Conservation (phyloP, 2,113 vertebrate genomes). For the Podiceps cristatus region DNA sequence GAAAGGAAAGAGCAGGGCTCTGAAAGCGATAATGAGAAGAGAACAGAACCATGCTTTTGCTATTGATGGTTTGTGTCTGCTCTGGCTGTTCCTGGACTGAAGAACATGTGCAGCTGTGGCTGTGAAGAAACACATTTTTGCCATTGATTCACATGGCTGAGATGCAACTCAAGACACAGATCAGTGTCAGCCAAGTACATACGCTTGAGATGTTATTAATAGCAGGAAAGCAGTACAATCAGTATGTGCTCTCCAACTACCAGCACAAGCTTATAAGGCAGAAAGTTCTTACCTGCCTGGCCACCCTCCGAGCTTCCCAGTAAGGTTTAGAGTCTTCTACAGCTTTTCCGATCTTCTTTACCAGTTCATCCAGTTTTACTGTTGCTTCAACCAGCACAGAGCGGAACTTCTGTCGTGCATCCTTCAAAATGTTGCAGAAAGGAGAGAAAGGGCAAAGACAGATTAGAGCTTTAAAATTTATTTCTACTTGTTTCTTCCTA, state of each 20-base stretch:
- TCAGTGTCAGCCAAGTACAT: neutral
- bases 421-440: slow-evolving; percentile 73
- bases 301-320: slow-evolving; percentile 93
- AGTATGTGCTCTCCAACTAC: neutral
- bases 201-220: neutral
- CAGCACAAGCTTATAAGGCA: neutral
- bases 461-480: neutral
- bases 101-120: neutral
- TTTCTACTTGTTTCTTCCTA: neutral
- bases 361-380: slow-evolving; percentile 90
- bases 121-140: neutral
- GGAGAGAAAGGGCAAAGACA: neutral
- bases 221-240: neutral
- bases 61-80: neutral
- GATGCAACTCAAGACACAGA: neutral
- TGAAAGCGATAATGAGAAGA: neutral
- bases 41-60: neutral
- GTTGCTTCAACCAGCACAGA: slow-evolving; percentile 93
- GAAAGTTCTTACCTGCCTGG: slow-evolving; percentile 86
- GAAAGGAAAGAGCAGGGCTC: neutral
- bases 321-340: slow-evolving; percentile 98
- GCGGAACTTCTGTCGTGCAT: slow-evolving; percentile 93
- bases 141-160: neutral
- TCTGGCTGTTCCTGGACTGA: neutral
- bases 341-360: slow-evolving; percentile 94